Percentiles rank a stretch among this genome's conserved stretches.
phyloP scores from a whole-genome alignment of 30 jellyfish, hydroid and myxozoan species.

The Turritopsis rubra region DNA sequence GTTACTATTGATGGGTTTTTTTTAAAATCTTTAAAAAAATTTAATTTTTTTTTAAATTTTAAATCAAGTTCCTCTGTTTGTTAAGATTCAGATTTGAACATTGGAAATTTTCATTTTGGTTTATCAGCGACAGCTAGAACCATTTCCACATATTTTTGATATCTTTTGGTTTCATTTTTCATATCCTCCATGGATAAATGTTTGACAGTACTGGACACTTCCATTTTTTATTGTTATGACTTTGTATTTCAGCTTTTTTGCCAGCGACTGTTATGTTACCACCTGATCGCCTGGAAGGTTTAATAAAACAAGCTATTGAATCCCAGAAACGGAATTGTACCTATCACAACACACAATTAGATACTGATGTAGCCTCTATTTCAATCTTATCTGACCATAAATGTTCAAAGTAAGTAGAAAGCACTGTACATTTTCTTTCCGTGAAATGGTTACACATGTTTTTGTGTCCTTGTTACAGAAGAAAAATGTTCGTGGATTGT shows the following conservation, averaged over 20 bases:
- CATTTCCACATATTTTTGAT: too few species aligned
- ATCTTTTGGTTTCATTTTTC: too few species aligned
- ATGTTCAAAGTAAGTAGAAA: conserved; percentile 63
- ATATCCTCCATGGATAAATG: too few species aligned
- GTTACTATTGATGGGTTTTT: conserved; percentile 18
- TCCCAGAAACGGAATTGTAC: conserved; percentile 60
- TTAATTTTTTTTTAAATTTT: too few species aligned
- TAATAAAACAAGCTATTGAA: conserved; percentile 83
- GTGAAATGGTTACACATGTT: too few species aligned
- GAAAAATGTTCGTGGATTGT: too few species aligned
- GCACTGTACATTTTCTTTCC: background rate
- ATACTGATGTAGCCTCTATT: conserved; percentile 37
- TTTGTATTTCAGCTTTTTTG: conserved; percentile 47
- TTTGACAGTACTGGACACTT: too few species aligned
- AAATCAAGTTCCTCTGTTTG: background rate
- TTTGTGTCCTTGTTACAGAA: too few species aligned
- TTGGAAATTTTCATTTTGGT: too few species aligned
- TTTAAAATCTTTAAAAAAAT: too few species aligned
- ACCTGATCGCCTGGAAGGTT: conserved; percentile 62
- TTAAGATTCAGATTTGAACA: background rate
- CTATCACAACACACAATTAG: conserved; percentile 75
- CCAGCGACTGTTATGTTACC: conserved; percentile 93
- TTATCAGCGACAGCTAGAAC: too few species aligned
- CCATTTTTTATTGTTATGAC: background rate
- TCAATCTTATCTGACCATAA: conserved; percentile 72